Evolutionary conservation across 2,888 invertebrate genomes (phyloP).

Genomic region (Sarcophaga subvicina): DNA sequence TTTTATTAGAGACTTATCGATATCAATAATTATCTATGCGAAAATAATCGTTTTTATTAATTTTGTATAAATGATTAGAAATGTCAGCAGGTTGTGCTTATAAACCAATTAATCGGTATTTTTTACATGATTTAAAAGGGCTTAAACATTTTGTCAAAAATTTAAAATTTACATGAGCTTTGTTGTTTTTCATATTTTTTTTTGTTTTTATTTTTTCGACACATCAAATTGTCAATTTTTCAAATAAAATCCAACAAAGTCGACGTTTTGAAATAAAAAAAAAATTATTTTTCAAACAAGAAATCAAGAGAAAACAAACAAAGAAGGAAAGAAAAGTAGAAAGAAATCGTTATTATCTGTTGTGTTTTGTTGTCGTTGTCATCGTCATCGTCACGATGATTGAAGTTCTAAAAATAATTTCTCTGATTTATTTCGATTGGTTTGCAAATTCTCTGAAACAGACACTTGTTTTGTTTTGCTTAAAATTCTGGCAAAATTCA

Average conservation of each 20-base stretch:
- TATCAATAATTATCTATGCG: no score
- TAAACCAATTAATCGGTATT: no score
- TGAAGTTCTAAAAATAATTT: constrained; percentile 51
- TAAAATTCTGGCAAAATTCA: constrained; percentile 42
- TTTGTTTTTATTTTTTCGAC: constrained; percentile 35
- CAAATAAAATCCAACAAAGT: constrained; percentile 33
- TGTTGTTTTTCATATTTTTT: background rate
- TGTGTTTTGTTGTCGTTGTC: background rate
- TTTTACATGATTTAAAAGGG: no score
- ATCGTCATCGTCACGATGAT: background rate
- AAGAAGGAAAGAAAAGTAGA: no score
- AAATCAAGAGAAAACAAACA: no score
- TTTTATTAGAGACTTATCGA: no score
- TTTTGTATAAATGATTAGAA: no score
- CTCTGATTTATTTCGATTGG: constrained; percentile 41
- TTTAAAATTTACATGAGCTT: background rate
- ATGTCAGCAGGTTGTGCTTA: no score
- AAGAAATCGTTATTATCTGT: no score
- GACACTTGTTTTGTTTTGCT: constrained; percentile 60
- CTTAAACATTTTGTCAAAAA: no score
- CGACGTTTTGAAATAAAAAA: constrained; percentile 3
- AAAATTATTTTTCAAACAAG: no score
- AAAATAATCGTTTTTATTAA: no score
- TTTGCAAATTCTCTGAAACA: constrained; percentile 41
- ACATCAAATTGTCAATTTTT: constrained; percentile 59